Base-by-base conservation (phyloP, 1,140 invertebrate genomes). In the Ceratina japonica region DNA sequence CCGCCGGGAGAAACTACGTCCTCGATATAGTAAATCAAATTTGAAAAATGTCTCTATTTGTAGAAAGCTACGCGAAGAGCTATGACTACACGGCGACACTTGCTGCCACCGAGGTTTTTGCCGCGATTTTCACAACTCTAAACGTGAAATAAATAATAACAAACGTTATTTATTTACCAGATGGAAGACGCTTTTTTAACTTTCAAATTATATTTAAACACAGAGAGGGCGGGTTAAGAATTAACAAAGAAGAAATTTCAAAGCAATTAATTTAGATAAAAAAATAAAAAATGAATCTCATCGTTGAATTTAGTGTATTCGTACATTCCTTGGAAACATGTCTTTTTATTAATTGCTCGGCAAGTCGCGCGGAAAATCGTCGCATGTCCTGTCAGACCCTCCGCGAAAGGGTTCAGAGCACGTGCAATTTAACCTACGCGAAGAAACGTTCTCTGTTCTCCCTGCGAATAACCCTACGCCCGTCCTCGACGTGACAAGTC, bases 391-490 rank as follows among this genome's bases (percentile, higher is more conserved):
- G 44, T 20, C 24, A 24, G 16, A 54, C 51, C 15, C 58, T 71
- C 65, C 10, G 22, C 8, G 44, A 13, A 18, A n/a, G 16, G 15
- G 24, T 20, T 27, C 20, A 3, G 13, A 13, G 24, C 56, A 44
- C 68, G 62, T 69, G 63, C 75, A 72, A 72, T 81, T 82, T 79
- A 83, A 78, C 49, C 63, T 56, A 51, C n/a, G 3, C 31, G 59
- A 81, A 52, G 68, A 61, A 77, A 27, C 16, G 56, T 49, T 58
- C 52, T 16, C 12, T 8, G 5, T 44, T 69, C 58, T 12, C 51
- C n/a, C 22, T 3, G 15, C 3, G 31, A 83, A 68, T 83, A 74
- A 82, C 73, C 59, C n/a, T 15, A 51, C 65, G 61, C 44, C 15
- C 24, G 49, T 31, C 18, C 20, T 24, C 52, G 58, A 73, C 37